Conservation (phyloP, 2,113 vertebrate genomes). For the Gopherus flavomarginatus region DNA sequence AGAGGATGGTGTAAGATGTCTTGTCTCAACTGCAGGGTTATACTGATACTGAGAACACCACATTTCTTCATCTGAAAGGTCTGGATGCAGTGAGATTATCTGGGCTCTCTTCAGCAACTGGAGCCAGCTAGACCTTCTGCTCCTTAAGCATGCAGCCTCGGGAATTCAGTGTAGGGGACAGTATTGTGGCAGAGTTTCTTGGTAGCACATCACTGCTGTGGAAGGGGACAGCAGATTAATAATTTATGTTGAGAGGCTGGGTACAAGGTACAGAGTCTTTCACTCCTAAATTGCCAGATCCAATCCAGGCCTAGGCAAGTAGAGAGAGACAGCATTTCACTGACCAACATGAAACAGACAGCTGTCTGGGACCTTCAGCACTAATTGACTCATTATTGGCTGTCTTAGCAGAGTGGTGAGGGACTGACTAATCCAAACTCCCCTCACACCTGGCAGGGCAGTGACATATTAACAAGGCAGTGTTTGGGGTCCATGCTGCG, state of each 20-base stretch:
- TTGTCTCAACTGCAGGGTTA: fast-evolving
- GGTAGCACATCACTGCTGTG: fast-evolving
- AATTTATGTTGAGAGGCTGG: no score
- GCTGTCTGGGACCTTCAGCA: neutral
- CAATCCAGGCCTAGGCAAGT: neutral
- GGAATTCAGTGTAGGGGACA: neutral
- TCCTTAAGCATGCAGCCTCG: neutral
- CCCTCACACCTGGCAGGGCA: neutral
- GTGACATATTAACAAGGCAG: neutral
- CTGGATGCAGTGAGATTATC: fast-evolving
- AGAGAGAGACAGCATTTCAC: neutral
- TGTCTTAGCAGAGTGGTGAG: neutral
- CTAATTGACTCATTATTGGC: neutral
- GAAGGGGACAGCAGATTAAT: neutral
- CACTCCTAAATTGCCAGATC: fast-evolving
- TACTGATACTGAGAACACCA: neutral
- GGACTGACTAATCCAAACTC: neutral
- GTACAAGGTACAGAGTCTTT: neutral
- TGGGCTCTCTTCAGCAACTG: neutral
- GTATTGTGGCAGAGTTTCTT: neutral
- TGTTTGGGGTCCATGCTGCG: neutral
- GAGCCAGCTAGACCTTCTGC: neutral
- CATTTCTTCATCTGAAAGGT: fast-evolving
- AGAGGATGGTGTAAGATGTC: neutral
- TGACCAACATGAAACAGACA: neutral